Evolutionary conservation across 2,113 vertebrate genomes (phyloP), one percentile per base, ranked within the genome.

Genomic region (Rhegmatorhina hoffmannsi): DNA sequence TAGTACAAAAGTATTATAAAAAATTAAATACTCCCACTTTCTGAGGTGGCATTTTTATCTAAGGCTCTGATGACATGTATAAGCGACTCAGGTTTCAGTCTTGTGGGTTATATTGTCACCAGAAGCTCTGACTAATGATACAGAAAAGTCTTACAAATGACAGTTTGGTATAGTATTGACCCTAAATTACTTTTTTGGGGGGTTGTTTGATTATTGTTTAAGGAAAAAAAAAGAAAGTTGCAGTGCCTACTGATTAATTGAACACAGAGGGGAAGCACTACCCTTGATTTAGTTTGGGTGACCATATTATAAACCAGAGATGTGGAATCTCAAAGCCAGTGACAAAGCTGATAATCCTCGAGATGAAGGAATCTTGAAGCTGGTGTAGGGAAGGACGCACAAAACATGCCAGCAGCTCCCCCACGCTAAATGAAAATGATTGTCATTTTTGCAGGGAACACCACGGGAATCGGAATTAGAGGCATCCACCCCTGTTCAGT

Each of bases 91-190:
- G 21, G 87, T 96, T 95, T 96, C 93, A 95, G 90, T 81, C 88
- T 93, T 93, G 88, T 94, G 85, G 64, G 92, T 93, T 96, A 93
- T 78, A 91, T 76, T 95, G 81, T 94, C 92, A 95, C 69, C 91
- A 95, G 91, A 90, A 95, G 36, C 91, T 96, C 92, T 97, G 94
- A 95, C 69, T 96, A 96, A 93, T 96, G 77, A 63, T 87, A 89
- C 88, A 84, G 68, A 68, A 19, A 73, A 90, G 62, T 81, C 72
- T 94, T 92, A 93, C 68, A 94, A 95, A 90, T 89, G 85, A 59
- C 88, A 89, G 73, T 78, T 92, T 38, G 49, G 47, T 87, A 83
- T 81, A 89, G 63, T 89, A 90, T 90, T 90, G 82, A 89, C 73
- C 94, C 72, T 70, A 95, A 94, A 84, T 92, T 11, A 64, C 68